Conservation (phyloP, 2,113 vertebrate genomes). For the Corydoras sp. region DNA sequence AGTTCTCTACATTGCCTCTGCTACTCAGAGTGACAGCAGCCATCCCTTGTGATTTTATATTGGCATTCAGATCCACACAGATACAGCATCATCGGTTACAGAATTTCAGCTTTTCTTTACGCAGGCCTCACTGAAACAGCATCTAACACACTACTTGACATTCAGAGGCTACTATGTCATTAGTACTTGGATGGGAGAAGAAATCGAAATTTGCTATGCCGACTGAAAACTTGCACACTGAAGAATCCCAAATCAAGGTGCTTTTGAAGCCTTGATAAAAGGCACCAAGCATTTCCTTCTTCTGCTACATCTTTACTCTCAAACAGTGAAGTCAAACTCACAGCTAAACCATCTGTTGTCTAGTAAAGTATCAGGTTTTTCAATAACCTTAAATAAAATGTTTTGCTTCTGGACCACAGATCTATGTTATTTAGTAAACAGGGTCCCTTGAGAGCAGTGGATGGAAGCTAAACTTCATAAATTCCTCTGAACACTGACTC, state of each 20-base stretch:
- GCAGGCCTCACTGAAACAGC: slow-evolving; percentile 18
- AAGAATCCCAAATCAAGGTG: background rate
- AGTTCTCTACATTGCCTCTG: background rate
- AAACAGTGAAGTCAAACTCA: slow-evolving; percentile 14
- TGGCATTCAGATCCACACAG: slow-evolving; percentile 24
- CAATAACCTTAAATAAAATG: slow-evolving; percentile 26
- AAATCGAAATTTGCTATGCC: slow-evolving; percentile 28
- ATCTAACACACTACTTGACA: slow-evolving; percentile 37
- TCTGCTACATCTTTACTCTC: slow-evolving; percentile 28
- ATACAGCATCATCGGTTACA: slow-evolving; percentile 1
- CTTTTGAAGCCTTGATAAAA: slow-evolving; percentile 14
- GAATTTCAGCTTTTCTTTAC: slow-evolving; percentile 12
- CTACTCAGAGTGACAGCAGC: background rate
- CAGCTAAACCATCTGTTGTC: slow-evolving; percentile 2
- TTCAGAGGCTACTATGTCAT: slow-evolving; percentile 28
- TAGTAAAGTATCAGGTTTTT: slow-evolving; percentile 39
- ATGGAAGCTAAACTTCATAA: slow-evolving; percentile 30
- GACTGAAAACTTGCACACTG: slow-evolving; percentile 4
- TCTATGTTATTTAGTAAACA: slow-evolving; percentile 29
- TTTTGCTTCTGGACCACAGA: slow-evolving; percentile 26
- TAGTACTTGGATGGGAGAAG: slow-evolving; percentile 5
- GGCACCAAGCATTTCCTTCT: slow-evolving; percentile 6
- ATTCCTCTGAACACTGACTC: slow-evolving; percentile 27
- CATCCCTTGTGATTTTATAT: slow-evolving; percentile 5
- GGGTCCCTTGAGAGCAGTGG: slow-evolving; percentile 21